These are phyloP conservation scores for Parauchenoglanis punctatus DNA, from an alignment of 2,797 vertebrate genomes.

Conservation along the genomic window DNA sequence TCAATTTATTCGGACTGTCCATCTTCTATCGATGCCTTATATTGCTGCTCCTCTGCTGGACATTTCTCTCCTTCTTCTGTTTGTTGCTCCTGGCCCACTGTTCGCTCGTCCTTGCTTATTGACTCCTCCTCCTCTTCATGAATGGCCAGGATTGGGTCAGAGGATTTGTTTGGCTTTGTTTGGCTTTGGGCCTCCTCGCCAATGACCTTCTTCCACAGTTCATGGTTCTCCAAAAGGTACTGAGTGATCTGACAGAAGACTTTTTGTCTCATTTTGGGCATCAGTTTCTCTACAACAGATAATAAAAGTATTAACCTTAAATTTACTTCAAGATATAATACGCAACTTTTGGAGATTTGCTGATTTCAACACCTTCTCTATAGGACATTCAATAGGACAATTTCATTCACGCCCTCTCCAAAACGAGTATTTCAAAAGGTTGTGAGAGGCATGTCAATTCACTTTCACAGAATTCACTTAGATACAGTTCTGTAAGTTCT, in stretches of 20 bases:
- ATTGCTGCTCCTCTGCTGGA: conserved; percentile 49
- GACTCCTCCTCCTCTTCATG: conserved; percentile 93
- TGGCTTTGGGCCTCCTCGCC: conserved; percentile 81
- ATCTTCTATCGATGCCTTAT: conserved; percentile 15
- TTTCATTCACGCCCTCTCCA: not conserved
- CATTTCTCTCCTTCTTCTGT: not conserved
- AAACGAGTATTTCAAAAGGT: not conserved
- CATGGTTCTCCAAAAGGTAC: conserved; percentile 93
- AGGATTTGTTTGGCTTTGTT: conserved; percentile 70
- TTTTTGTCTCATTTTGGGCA: conserved; percentile 84
- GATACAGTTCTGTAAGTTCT: too few species aligned
- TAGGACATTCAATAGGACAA: not conserved
- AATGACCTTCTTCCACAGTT: conserved; percentile 98
- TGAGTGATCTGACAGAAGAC: conserved; percentile 95
- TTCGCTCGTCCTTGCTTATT: conserved; percentile 74
- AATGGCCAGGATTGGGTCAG: conserved; percentile 91
- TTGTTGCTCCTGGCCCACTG: conserved; percentile 60
- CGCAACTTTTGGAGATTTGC: not conserved
- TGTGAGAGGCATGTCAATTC: not conserved
- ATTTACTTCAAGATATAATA: not conserved
- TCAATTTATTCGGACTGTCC: conserved; percentile 15
- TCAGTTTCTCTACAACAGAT: conserved; percentile 69
- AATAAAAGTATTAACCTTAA: not conserved
- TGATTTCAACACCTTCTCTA: not conserved
- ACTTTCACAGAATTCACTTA: not conserved